Percentiles rank a stretch among this genome's conserved stretches.
These are phyloP conservation scores for Bemisia tabaci DNA, from an alignment of 1,140 invertebrate genomes.

Conservation along the genomic window DNA sequence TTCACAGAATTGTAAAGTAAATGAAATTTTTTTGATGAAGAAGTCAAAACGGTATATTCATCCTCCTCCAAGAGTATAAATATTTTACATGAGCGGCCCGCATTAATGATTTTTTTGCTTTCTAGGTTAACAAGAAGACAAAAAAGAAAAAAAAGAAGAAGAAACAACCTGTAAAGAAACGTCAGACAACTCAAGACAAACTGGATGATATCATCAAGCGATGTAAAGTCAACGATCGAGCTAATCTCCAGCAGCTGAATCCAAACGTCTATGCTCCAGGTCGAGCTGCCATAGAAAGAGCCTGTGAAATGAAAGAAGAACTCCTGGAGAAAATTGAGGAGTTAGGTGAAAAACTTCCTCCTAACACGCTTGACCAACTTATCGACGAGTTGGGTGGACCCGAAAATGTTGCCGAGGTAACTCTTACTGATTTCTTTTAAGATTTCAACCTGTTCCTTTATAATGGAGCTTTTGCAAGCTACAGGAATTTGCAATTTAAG, in stretches of 20 bases:
- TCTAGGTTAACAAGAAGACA: no score
- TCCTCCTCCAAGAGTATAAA: no score
- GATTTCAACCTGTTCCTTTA: no score
- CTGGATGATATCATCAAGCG: conserved; percentile 30
- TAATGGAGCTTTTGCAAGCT: no score
- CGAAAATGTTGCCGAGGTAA: conserved; percentile 87
- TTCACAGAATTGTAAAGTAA: no score
- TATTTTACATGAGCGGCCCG: no score
- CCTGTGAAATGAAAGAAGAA: conserved; percentile 84
- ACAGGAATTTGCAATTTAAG: no score
- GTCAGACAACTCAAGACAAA: conserved; percentile 55
- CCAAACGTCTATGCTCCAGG: conserved; percentile 39
- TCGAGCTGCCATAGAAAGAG: conserved; percentile 66
- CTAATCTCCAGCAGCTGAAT: conserved; percentile 22
- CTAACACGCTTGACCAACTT: conserved; percentile 96
- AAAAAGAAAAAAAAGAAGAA: conserved; percentile 53
- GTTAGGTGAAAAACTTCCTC: conserved; percentile 76
- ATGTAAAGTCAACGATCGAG: conserved; percentile 8
- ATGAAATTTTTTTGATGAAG: no score
- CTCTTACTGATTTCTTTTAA: conserved; percentile 9
- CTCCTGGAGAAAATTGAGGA: conserved; percentile 73
- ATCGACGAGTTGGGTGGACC: conserved; percentile 97
- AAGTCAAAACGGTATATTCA: no score
- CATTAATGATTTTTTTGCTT: no score
- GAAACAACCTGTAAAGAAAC: conserved; percentile 48